Evolutionary conservation across 2,888 invertebrate species (phyloP), one percentile per base, ranked within the genome.

Genomic region (Phyto melanocephala): DNA sequence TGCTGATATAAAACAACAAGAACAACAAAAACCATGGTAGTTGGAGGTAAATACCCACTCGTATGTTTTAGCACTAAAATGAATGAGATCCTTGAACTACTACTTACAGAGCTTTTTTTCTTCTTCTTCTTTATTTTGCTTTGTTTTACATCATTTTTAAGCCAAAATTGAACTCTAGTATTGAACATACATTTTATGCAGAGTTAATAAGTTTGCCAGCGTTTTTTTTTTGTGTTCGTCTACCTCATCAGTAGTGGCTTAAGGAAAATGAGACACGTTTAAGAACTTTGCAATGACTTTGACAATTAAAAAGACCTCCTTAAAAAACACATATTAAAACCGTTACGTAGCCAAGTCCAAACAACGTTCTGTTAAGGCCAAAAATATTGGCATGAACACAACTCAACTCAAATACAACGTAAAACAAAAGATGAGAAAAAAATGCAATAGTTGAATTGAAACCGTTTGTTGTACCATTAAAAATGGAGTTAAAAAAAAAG

Each of bases 241-340:
- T 37, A 62, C 65, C 28, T 74, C 72, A 42, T 63, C 68, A 67
- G 17, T 28, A 45, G 33, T 28, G 33, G 20, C n/a, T 45, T 17
- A 2, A 33, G 3, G 22, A 70, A 17, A 54, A 24, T 20, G 20
- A 50, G 74, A 74, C 82, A 79, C 82, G 82, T 82, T 79, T 75
- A 71, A 79, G 79, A 79, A 79, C 77, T 80, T 79, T 82, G 65
- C 82, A 79, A 82, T 79, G 82, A 82, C 82, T 82, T 82, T 82
- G 82, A 79, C 82, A 82, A 82, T 82, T 82, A 82, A 77, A 74
- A 68, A 81, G 71, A 79, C 65, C 79, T n/a, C 58, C 79, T 63
- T 17, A 71, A 52, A 33, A 67, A 10, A 47, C 47, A 60, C n/a
- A 75, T 15, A 67, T 24, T 15, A 17, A 68, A 78, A 78, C 82